Conservation (phyloP, 2,797 vertebrate genomes). For the Dicrostonyx torquatus region DNA sequence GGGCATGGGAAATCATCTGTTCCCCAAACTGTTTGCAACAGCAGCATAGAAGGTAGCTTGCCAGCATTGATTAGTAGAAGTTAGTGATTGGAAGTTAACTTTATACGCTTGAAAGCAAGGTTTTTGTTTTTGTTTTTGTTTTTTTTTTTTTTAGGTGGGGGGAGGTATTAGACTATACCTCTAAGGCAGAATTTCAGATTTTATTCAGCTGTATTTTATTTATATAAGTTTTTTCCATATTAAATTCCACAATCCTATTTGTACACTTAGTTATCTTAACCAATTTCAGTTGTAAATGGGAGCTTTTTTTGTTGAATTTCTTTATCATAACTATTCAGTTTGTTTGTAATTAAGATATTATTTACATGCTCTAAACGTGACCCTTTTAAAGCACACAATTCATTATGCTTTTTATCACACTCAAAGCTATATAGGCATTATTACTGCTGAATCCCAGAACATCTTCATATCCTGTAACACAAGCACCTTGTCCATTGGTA, state of each 20-base stretch:
- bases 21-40: neutral
- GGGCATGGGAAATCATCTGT: no score
- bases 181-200: conserved; percentile 7
- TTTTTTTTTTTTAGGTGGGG: no score
- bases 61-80: neutral
- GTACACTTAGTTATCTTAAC: neutral
- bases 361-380: neutral
- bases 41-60: neutral
- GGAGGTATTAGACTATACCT: neutral
- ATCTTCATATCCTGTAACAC: neutral
- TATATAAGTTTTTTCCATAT: neutral
- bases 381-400: neutral
- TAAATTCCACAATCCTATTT: neutral
- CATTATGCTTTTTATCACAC: conserved; percentile 12
- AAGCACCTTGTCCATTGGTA: neutral
- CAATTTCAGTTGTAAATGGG: conserved; percentile 11
- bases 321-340: neutral
- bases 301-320: neutral
- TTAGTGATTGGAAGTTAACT: neutral
- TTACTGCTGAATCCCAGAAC: neutral
- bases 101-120: neutral
- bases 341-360: neutral
- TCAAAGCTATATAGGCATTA: neutral
- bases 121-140: neutral
- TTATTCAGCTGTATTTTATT: neutral